A percentile compares a stretch with the other conserved stretches of the same genome.
These are phyloP conservation scores for Oscheius sp. DNA, from an alignment of 2,888 invertebrate species.

Conservation along the genomic window DNA sequence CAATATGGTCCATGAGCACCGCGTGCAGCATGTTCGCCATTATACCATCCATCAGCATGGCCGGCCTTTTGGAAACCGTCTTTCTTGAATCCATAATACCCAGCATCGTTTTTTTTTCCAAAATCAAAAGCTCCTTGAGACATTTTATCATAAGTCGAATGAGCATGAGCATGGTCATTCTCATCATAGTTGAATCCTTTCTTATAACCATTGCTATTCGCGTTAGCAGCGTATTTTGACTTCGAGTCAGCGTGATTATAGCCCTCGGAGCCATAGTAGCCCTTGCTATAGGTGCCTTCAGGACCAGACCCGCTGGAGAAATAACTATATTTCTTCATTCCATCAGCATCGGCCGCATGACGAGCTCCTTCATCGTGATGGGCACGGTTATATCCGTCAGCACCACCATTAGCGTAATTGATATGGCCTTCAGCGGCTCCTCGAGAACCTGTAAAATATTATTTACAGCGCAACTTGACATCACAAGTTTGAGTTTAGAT, in stretches of 20 bases:
- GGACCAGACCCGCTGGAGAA: slow-evolving; percentile 23
- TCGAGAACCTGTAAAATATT: slow-evolving; percentile 2
- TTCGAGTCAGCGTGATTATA: slow-evolving; percentile 15
- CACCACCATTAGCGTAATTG: slow-evolving; percentile 20
- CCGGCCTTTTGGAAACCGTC: slow-evolving; percentile 14
- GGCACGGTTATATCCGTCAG: slow-evolving; percentile 9
- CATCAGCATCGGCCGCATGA: slow-evolving; percentile 12
- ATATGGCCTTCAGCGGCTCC: slow-evolving; percentile 16
- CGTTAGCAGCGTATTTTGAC: slow-evolving; percentile 21
- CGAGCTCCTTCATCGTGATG: slow-evolving; percentile 12
- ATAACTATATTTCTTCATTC: slow-evolving; percentile 20
- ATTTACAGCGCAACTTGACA: no score
- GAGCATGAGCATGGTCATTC: slow-evolving; percentile 15
- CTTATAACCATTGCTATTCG: slow-evolving; percentile 13
- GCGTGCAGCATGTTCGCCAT: slow-evolving; percentile 4
- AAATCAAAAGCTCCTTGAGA: background rate
- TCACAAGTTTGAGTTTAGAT: no score
- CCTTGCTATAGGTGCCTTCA: slow-evolving; percentile 23
- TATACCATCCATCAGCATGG: slow-evolving; percentile 16
- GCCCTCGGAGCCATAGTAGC: slow-evolving; percentile 19
- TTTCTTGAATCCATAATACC: slow-evolving; percentile 8
- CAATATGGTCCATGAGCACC: slow-evolving; percentile 26
- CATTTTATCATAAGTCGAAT: slow-evolving; percentile 9
- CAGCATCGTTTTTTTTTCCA: slow-evolving; percentile 21
- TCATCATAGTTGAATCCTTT: slow-evolving; percentile 19